These are phyloP conservation scores for Ramphastos sulfuratus DNA, from an alignment of 2,113 vertebrate species.

Conservation along the genomic window DNA sequence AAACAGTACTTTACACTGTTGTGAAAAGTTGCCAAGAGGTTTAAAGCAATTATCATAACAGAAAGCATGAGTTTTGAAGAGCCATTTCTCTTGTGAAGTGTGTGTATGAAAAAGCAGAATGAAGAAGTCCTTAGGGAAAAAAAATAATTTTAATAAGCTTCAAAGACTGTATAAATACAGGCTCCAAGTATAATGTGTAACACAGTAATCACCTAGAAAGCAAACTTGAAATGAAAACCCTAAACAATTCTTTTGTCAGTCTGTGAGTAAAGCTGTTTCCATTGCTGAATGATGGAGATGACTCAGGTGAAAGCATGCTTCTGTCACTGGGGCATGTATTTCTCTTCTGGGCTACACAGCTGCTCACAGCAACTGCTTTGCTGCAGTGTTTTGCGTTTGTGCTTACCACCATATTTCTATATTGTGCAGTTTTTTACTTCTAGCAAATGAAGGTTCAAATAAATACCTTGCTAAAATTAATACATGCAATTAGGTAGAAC, in stretches of 20 bases:
- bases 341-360: not conserved
- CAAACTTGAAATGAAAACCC: not conserved
- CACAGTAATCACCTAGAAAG: constrained; percentile 33
- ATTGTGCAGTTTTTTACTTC: not conserved
- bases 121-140: constrained; percentile 60
- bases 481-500: not conserved
- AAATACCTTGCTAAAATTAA: not conserved
- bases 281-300: not conserved
- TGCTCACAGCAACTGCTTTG: not conserved
- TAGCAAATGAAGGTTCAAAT: not conserved
- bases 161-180: constrained; percentile 43
- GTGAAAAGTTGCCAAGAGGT: constrained; percentile 74
- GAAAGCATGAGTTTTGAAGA: constrained; percentile 68
- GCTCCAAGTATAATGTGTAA: not conserved
- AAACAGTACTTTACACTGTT: constrained; percentile 40
- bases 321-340: fast-evolving
- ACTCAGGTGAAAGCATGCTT: not conserved
- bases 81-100: constrained; percentile 51
- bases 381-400: not conserved
- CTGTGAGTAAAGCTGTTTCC: not conserved
- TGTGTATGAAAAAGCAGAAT: constrained; percentile 57
- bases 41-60: constrained; percentile 75
- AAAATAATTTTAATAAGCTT: constrained; percentile 75
- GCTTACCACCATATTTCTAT: not conserved
- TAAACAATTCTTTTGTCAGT: not conserved